Conservation (phyloP, 1,140 invertebrate genomes). For the Phthorimaea operculella region DNA sequence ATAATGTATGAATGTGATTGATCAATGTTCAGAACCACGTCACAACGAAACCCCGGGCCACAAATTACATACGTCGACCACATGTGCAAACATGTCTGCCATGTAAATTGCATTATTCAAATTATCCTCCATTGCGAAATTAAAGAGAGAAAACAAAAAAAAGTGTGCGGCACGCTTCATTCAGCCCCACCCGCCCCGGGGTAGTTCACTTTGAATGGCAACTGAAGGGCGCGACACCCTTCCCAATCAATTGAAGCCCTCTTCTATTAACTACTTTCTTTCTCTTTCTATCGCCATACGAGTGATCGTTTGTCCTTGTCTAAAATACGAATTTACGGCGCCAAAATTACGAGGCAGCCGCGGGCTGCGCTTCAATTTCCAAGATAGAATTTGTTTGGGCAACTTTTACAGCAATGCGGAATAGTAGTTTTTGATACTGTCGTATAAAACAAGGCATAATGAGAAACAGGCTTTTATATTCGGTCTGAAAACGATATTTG, state of each 20-base stretch:
- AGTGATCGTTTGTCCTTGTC: background rate
- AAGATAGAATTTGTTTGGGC: background rate
- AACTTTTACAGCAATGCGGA: too few species aligned
- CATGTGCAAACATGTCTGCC: slow-evolving; percentile 1
- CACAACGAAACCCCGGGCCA: background rate
- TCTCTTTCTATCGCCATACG: background rate
- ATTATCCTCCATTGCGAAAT: background rate
- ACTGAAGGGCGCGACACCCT: background rate
- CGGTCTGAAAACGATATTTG: too few species aligned
- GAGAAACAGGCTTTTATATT: too few species aligned
- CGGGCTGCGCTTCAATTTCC: background rate
- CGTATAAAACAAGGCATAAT: too few species aligned
- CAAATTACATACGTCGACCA: background rate
- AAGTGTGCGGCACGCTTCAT: background rate
- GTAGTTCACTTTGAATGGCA: background rate
- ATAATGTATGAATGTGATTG: too few species aligned
- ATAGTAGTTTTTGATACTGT: too few species aligned
- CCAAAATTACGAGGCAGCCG: background rate
- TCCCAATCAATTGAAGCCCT: background rate
- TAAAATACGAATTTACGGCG: background rate
- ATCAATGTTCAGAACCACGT: background rate
- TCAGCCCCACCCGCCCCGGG: background rate
- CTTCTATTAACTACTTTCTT: background rate
- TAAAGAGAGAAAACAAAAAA: background rate
- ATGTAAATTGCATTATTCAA: background rate